phyloP scores from a whole-genome alignment of 2,888 invertebrate genomes.

The Macrosiphum euphorbiae region DNA sequence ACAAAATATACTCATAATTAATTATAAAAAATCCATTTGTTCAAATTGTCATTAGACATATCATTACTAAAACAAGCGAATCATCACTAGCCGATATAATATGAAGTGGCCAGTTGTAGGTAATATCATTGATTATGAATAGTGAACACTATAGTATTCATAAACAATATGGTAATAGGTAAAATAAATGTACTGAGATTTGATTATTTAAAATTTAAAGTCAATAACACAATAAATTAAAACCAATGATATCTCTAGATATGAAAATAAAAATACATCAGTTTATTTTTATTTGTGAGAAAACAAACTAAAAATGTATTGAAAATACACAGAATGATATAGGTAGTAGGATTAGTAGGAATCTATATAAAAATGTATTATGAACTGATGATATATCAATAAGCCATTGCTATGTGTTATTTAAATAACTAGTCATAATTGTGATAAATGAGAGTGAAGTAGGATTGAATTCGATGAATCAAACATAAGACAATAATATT shows the following conservation, averaged over 20 bases:
- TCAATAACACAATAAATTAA: neutral
- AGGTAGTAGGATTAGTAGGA: no score
- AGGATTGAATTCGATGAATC: neutral
- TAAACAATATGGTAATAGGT: neutral
- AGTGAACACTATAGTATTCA: no score
- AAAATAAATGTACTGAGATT: neutral
- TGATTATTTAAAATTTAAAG: neutral
- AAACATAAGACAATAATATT: neutral
- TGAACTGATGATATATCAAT: neutral
- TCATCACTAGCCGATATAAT: neutral
- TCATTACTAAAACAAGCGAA: neutral
- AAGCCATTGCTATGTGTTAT: neutral
- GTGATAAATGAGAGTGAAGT: neutral
- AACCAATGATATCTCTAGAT: neutral
- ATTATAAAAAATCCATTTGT: neutral
- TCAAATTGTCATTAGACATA: neutral
- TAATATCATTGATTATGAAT: no score
- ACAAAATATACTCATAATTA: neutral
- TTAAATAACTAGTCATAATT: neutral
- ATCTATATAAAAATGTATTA: neutral
- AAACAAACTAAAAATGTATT: no score
- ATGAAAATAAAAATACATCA: neutral
- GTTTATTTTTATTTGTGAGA: no score
- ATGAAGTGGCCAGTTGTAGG: neutral
- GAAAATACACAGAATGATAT: neutral